Conservation (phyloP, 2,888 invertebrate genomes). For the Sphecodes monilicornis region DNA sequence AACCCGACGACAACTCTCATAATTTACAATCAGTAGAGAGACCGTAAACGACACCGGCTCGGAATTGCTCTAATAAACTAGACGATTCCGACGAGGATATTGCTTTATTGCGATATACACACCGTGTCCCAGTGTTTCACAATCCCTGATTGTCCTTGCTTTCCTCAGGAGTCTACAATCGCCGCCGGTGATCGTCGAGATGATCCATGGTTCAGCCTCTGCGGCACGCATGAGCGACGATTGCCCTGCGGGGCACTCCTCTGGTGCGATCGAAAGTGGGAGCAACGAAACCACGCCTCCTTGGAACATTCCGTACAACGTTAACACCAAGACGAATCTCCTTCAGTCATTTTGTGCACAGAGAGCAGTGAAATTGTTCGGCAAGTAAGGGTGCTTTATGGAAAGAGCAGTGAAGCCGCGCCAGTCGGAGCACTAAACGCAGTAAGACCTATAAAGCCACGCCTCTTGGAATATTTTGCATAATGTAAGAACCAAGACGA, state of each 20-base stretch:
- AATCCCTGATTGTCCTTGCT: background rate
- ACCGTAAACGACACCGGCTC: slow-evolving; percentile 56
- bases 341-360: background rate
- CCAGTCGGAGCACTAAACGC: background rate
- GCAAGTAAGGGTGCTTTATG: background rate
- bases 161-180: background rate
- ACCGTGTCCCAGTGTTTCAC: background rate
- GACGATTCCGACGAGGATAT: slow-evolving; percentile 6
- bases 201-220: background rate
- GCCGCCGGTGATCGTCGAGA: background rate
- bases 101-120: slow-evolving; percentile 21
- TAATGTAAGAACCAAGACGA: background rate
- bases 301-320: background rate
- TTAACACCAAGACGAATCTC: background rate
- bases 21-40: slow-evolving; percentile 69
- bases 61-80: slow-evolving; percentile 69
- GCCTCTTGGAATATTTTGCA: background rate
- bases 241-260: background rate
- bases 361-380: background rate
- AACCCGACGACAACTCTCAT: slow-evolving; percentile 40
- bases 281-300: background rate
- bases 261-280: background rate
- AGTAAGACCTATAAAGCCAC: background rate
- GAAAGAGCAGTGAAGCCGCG: background rate
- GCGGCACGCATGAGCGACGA: background rate